Percentiles rank a stretch among this genome's conserved stretches.
phyloP scores from a whole-genome alignment of 2,888 invertebrate genomes.

The Bombylius discolor region DNA sequence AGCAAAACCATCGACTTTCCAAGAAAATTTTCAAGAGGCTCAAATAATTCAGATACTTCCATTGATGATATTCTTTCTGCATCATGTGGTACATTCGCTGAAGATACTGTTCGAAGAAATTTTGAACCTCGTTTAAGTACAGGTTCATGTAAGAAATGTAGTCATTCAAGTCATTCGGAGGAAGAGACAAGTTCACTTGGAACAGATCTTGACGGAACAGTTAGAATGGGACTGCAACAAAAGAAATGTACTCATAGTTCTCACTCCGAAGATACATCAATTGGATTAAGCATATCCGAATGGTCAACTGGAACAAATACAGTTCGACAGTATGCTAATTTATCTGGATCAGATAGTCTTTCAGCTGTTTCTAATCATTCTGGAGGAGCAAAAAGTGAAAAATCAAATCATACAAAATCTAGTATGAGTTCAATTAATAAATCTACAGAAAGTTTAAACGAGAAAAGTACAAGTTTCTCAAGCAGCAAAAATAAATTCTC shows the following conservation, averaged over 20 bases:
- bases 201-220: slow-evolving; percentile 69
- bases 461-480: slow-evolving; percentile 33
- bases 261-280: slow-evolving; percentile 76
- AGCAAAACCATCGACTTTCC: slow-evolving; percentile 34
- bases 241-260: slow-evolving; percentile 73
- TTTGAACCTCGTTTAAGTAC: slow-evolving; percentile 39
- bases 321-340: slow-evolving; percentile 64
- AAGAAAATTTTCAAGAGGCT: slow-evolving; percentile 36
- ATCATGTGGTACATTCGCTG: slow-evolving; percentile 40
- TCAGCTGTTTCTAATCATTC: slow-evolving; percentile 44
- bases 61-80: slow-evolving; percentile 48
- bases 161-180: slow-evolving; percentile 61
- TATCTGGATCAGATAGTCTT: slow-evolving; percentile 54
- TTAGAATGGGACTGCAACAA: slow-evolving; percentile 62
- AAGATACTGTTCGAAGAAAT: slow-evolving; percentile 40
- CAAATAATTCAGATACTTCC: slow-evolving; percentile 51
- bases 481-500: slow-evolving; percentile 29
- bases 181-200: slow-evolving; percentile 63
- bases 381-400: slow-evolving; percentile 45
- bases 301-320: slow-evolving; percentile 82
- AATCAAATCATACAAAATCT: slow-evolving; percentile 44
- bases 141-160: slow-evolving; percentile 47
- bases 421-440: slow-evolving; percentile 47
- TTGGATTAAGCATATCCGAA: slow-evolving; percentile 72
- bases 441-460: slow-evolving; percentile 40